Evolutionary conservation across 2,888 invertebrate genomes (phyloP).

Genomic region (Baccha elongata): DNA sequence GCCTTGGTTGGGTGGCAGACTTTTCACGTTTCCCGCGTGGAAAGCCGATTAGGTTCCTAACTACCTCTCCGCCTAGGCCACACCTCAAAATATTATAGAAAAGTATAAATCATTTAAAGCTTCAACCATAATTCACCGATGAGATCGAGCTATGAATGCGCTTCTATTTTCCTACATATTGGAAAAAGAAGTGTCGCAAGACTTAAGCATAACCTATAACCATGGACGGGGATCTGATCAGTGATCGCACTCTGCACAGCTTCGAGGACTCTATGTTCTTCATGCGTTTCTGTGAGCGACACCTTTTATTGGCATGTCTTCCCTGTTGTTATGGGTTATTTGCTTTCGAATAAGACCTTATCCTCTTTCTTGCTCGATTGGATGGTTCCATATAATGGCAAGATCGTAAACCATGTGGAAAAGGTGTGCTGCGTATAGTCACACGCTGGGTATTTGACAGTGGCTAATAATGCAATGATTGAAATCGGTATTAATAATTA

Average conservation of each 20-base stretch:
- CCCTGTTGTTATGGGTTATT: slow-evolving; percentile 27
- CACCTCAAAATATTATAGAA: slow-evolving; percentile 41
- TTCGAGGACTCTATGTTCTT: slow-evolving; percentile 15
- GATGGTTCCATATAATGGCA: slow-evolving; percentile 61
- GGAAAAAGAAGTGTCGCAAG: slow-evolving; percentile 21
- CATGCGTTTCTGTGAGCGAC: slow-evolving; percentile 47
- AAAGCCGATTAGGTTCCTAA: slow-evolving; percentile 67
- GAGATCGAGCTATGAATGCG: slow-evolving; percentile 9
- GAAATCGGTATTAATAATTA: slow-evolving; percentile 76
- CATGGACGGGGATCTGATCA: slow-evolving; percentile 63
- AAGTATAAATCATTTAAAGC: slow-evolving; percentile 73
- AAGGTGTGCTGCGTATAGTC: slow-evolving; percentile 73
- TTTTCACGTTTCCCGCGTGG: slow-evolving; percentile 51
- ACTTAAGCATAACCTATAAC: slow-evolving; percentile 34
- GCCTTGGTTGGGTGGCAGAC: slow-evolving; percentile 47
- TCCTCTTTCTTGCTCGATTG: slow-evolving; percentile 32
- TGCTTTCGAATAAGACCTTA: slow-evolving; percentile 18
- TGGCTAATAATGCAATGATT: slow-evolving; percentile 77
- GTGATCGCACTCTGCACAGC: slow-evolving; percentile 24
- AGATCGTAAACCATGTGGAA: slow-evolving; percentile 72
- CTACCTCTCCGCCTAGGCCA: slow-evolving; percentile 48
- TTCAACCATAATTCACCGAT: slow-evolving; percentile 74
- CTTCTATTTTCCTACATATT: background rate
- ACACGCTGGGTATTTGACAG: slow-evolving; percentile 76
- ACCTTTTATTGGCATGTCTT: slow-evolving; percentile 67